Conservation (phyloP, 2,888 invertebrate species). For the Cosmia pyralina region DNA sequence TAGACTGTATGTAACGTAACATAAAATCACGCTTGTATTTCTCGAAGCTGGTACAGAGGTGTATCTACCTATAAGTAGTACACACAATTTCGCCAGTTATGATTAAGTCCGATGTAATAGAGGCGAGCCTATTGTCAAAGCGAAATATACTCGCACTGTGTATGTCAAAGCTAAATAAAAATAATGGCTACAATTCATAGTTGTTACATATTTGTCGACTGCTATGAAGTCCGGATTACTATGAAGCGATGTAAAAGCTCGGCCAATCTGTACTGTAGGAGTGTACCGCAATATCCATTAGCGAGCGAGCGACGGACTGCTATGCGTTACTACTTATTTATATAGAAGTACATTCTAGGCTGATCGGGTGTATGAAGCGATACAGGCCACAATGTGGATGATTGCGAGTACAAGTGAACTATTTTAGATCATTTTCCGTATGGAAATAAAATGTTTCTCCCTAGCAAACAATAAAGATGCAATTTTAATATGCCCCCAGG, state of each 20-base stretch:
- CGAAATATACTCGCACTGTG: not conserved
- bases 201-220: conserved; percentile 2
- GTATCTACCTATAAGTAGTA: not conserved
- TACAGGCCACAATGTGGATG: not conserved
- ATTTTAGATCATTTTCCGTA: not conserved
- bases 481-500: not conserved
- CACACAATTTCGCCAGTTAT: not conserved
- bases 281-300: conserved; percentile 34
- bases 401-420: not conserved
- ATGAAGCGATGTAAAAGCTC: conserved; percentile 33
- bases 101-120: too few species aligned
- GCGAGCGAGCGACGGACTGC: conserved; percentile 11
- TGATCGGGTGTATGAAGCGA: not conserved
- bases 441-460: not conserved
- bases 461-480: not conserved
- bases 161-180: conserved; percentile 9
- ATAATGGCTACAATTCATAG: conserved; percentile 9
- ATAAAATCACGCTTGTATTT: too few species aligned
- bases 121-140: not conserved
- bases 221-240: conserved; percentile 18
- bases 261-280: conserved; percentile 17
- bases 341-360: not conserved
- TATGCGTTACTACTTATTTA: not conserved
- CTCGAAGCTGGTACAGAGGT: too few species aligned
- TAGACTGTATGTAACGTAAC: not conserved